These are phyloP conservation scores for Alexandromys fortis DNA, from an alignment of 2,113 vertebrate species.

Conservation along the genomic window DNA sequence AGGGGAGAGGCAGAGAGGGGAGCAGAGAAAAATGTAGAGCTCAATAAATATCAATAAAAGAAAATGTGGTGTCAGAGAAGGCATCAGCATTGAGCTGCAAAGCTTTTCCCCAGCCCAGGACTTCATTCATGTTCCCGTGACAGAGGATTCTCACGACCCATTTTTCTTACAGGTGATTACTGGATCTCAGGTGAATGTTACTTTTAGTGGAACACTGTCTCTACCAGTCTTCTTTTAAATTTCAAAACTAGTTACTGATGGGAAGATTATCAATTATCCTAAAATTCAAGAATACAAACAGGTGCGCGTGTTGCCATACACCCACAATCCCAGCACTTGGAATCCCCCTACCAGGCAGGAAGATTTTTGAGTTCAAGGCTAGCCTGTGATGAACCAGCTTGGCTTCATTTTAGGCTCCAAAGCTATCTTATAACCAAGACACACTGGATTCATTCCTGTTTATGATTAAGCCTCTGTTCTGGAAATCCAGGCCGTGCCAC, in stretches of 20 bases:
- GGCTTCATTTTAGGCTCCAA: background rate
- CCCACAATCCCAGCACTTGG: background rate
- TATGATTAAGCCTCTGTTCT: background rate
- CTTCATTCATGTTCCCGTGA: background rate
- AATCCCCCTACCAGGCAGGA: background rate
- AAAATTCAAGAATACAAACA: background rate
- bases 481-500: background rate
- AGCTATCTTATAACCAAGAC: background rate
- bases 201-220: background rate
- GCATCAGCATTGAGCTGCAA: background rate
- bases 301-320: background rate
- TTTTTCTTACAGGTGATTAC: background rate
- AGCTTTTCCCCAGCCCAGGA: background rate
- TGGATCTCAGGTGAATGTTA: background rate
- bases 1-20: no score
- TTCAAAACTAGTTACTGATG: constrained; percentile 1
- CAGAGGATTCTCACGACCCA: background rate
- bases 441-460: background rate
- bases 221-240: background rate
- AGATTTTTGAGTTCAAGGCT: background rate
- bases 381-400: background rate
- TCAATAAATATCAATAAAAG: no score
- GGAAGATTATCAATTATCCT: background rate
- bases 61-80: background rate
- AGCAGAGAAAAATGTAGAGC: no score